Percentiles rank a stretch among this genome's conserved stretches.
phyloP scores from a whole-genome alignment of 2,113 vertebrate genomes.

The Seriola rivoliana region DNA sequence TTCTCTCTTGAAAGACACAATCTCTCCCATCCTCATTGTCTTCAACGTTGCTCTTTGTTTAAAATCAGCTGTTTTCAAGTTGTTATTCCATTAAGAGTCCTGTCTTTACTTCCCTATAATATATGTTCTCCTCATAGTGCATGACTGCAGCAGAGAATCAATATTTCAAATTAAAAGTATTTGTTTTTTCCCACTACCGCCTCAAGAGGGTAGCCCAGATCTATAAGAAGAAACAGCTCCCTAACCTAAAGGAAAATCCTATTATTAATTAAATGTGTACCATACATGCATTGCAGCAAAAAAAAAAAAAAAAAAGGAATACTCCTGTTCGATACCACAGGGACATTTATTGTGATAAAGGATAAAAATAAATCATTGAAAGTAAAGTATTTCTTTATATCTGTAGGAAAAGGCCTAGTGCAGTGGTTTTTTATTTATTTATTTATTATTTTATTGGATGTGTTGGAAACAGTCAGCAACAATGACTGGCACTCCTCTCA shows the following conservation, averaged over 20 bases:
- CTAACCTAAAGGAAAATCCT: not conserved
- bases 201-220: constrained; percentile 36
- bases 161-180: constrained; percentile 47
- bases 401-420: not conserved
- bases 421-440: not conserved
- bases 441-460: not conserved
- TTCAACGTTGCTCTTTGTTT: not conserved
- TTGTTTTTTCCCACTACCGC: constrained; percentile 10
- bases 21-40: not conserved
- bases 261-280: constrained; percentile 10
- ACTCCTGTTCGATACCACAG: not conserved
- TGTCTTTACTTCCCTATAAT: not conserved
- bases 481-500: constrained; percentile 31
- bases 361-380: not conserved
- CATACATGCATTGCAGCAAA: not conserved
- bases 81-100: not conserved
- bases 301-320: not conserved
- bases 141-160: constrained; percentile 26
- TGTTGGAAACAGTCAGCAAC: constrained; percentile 8
- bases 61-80: not conserved
- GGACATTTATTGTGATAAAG: not conserved
- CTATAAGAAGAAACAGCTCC: constrained; percentile 5
- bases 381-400: not conserved
- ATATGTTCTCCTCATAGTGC: not conserved
- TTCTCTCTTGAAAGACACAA: not conserved